Conservation (phyloP, 2,888 invertebrate species). For the Lasioglossum lativentre region DNA sequence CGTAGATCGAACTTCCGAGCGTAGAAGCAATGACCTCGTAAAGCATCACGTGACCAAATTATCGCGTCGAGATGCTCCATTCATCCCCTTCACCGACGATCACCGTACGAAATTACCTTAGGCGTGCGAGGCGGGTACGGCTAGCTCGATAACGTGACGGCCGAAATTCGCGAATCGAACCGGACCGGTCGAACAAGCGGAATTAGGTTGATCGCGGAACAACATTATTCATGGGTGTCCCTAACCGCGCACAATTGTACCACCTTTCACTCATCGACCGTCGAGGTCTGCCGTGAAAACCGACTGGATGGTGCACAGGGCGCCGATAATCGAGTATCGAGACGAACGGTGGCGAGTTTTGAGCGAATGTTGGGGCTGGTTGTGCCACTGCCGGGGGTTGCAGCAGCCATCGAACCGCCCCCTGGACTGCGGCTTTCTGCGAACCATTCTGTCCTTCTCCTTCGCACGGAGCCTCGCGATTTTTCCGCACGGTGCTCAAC, state of each 20-base stretch:
- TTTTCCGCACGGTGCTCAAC: background rate
- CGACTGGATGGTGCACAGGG: background rate
- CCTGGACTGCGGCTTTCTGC: constrained; percentile 31
- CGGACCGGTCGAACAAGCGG: background rate
- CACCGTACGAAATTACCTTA: background rate
- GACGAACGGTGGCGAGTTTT: background rate
- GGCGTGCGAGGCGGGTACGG: background rate
- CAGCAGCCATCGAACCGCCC: constrained; percentile 43
- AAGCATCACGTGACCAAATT: constrained; percentile 13
- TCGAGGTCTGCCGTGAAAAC: background rate
- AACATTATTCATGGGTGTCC: background rate
- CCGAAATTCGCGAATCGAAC: background rate
- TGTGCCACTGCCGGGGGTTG: constrained; percentile 25
- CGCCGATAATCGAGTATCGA: background rate
- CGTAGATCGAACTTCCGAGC: background rate
- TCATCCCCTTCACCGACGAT: background rate
- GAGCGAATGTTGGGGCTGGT: background rate
- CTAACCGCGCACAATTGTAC: background rate
- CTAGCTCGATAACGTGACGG: background rate
- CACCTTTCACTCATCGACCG: background rate
- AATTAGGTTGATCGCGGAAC: background rate
- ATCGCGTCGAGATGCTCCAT: background rate
- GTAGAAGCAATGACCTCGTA: too few relatives aligned
- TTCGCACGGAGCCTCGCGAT: background rate
- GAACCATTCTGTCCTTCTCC: background rate